Evolutionary conservation across 1,140 invertebrate genomes (phyloP), one percentile per base, ranked within the genome.

Genomic region (Drosophila dunni): DNA sequence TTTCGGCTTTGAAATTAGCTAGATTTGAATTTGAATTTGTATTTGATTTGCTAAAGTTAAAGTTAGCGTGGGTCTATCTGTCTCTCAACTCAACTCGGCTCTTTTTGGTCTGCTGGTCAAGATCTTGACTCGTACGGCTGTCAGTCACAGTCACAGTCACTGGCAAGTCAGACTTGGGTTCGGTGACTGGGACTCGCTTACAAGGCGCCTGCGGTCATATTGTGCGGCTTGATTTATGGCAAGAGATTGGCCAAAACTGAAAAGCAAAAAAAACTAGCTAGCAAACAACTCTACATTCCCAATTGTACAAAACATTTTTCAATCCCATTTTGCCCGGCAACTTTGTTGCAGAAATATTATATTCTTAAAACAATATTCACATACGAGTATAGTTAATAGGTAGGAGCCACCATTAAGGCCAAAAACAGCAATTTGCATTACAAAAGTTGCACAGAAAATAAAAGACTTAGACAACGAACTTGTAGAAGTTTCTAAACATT

Each of bases 1-100:
- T 88, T 84, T 84, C 77, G 77, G 81, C 69, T 79, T 80, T 78
- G 80, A 88, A 88, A 88, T 88, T 89, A 89, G 84, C 85, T 84
- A 90, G 84, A 88, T 88, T 88, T 88, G 77, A 83, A 89, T 88
- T 88, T 89, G 84, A 83, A 89, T 88, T 88, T 89, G 84, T 88
- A 75, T 88, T 89, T 88, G 84, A 89, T 88, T 88, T 88, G 84
- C 73, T 71, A 80, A 83, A 78, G 68, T 63, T 81, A 61, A 71
- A 66, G 57, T 44, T 67, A 56, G 79, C 83, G 82, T 86, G 82
- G 82, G 82, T 78, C 83, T 80, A 38, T 56, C 68, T 70, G 65
- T 74, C 54, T 62, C 33, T 45, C 48, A 24, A 51, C 45, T 24
- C 7, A 20, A 20, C 20, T 60, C 63, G 15, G 60, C 42, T 42